Evolutionary conservation across 2,797 vertebrate genomes (phyloP).

Genomic region (Rousettus madagascariensis): DNA sequence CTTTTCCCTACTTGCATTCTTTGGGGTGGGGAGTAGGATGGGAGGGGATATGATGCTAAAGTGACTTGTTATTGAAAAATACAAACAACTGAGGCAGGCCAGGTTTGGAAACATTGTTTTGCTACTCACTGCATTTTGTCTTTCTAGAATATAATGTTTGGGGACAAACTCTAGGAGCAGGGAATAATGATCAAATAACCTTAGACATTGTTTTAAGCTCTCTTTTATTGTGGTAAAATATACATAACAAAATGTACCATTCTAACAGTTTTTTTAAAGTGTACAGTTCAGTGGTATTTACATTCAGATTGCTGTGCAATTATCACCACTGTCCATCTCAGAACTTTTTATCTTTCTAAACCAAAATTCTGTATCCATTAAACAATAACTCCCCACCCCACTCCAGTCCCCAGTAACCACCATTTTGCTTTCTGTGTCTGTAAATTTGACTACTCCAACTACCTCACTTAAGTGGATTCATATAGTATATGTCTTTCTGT

Average conservation of each 20-base stretch:
- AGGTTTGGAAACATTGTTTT: background rate
- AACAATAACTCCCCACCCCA: background rate
- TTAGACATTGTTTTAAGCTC: background rate
- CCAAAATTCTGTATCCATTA: background rate
- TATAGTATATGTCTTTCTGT: background rate
- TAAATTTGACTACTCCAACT: background rate
- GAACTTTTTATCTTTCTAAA: background rate
- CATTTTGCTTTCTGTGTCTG: background rate
- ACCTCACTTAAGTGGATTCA: background rate
- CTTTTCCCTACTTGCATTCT: background rate
- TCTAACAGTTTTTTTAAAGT: background rate
- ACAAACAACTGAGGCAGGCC: background rate
- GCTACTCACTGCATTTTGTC: background rate
- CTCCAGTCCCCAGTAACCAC: background rate
- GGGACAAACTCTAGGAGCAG: background rate
- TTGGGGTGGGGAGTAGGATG: too few relatives aligned
- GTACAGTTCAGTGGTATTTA: background rate
- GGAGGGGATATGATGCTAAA: background rate
- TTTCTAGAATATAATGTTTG: background rate
- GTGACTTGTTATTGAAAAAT: background rate
- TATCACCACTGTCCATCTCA: background rate
- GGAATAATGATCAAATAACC: background rate
- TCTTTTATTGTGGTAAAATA: background rate
- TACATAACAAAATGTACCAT: background rate
- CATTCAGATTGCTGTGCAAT: background rate